Evolutionary conservation across 1,140 invertebrate genomes (phyloP), one percentile per base, ranked within the genome.

Genomic region (Teleogryllus occipitalis): DNA sequence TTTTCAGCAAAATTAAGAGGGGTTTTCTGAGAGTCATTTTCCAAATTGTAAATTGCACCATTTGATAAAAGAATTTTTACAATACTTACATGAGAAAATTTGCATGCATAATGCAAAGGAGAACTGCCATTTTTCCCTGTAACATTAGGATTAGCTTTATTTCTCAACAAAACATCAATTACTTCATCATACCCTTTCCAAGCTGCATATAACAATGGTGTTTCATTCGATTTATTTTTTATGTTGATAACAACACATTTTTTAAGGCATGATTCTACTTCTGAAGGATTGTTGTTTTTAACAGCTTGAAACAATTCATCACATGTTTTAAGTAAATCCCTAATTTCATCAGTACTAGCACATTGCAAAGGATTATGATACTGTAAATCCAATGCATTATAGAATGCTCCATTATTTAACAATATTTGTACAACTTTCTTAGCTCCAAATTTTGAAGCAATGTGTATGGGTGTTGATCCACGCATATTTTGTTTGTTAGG

Each of bases 61-160:
- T 65, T 10, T 10, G 54, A 65, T 18, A 65, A 18, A 14, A 65
- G 18, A 65, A 18, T 18, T 65, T 65, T 65, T 7, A 65, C 54
- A 65, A 65, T 65, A 14, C 18, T 65, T 65, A 65, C 10, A 65
- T 65, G 54, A 14, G 54, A 65, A 18, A 65, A 80, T 47, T 81
- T 78, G 22, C 78, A 78, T 78, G 82, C 83, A 76, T 81, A 80
- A 79, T 83, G 82, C 39, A 83, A 22, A n/a, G 82, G 80, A 12
- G 82, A 82, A n/a, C 54, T 65, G 54, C 54, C 18, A 1, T 65
- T 65, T 65, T 10, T 65, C 10, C 18, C 54, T 18, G 0, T 65
- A 65, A 65, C 54, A 65, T 65, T 65, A 65, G 18, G 10, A 14
- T 65, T 65, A 14, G 54, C 54, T 65, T 18, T 18, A 75, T 75